Evolutionary conservation across 2,797 vertebrate genomes (phyloP), one percentile per base, ranked within the genome.

Genomic region (Esox lucius): DNA sequence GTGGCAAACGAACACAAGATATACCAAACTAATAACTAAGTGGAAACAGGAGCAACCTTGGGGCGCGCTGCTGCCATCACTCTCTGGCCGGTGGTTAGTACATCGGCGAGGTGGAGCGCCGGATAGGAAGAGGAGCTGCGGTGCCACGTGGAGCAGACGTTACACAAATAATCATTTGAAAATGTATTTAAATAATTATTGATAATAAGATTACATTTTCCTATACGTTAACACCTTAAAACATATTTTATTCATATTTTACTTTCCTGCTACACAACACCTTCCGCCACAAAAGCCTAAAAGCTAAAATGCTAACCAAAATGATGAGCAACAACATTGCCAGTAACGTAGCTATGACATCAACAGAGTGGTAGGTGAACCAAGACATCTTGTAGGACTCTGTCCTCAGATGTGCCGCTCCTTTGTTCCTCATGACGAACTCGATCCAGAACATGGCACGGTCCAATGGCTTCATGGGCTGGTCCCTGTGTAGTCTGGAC

Each of bases 121-220:
- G 2, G 89, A 86, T 90, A 91, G 93, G 13, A 95, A 61, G 2
- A 95, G 86, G 70, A 90, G n/a, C n/a, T n/a, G n/a, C n/a, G n/a
- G n/a, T n/a, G n/a, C n/a, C n/a, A n/a, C n/a, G n/a, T n/a, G n/a
- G n/a, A n/a, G n/a, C n/a, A n/a, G n/a, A n/a, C n/a, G n/a, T n/a
- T 7, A 0, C 16, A 53, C 5, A 22, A 56, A 56, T 11, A 46
- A 46, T 46, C 46, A 1, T 46, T 46, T 11, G 42, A 46, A 11
- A 46, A 46, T 46, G 9, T 46, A 46, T 11, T 46, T 1, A 46
- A 11, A 13, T 11, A 46, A 11, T 46, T 46, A 1, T 46, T 46
- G 12, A 46, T 46, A 46, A 46, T 46, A 11, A 2, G 2, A 13
- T 13, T 46, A 46, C 42, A 46, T 46, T 13, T 46, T 46, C 42